Evolutionary conservation across 23 tunicate species (phyloP), one percentile per base, ranked within the genome.

Genomic region (Trididemnum nubilum): DNA sequence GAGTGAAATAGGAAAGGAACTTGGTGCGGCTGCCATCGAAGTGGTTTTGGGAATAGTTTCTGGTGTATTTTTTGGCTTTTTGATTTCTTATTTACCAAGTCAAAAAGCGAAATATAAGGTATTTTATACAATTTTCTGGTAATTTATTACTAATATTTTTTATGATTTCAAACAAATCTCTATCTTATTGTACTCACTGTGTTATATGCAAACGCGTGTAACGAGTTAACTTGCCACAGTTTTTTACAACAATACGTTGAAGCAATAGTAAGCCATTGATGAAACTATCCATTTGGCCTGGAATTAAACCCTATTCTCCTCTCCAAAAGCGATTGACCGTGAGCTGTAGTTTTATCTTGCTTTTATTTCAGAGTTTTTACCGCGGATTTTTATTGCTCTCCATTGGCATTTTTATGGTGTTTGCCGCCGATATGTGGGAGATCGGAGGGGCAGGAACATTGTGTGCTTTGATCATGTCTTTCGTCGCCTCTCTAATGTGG

Each of bases 31-130:
- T 21, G 36, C 81, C 18, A 51, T 90, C 1, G 86, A 90, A 80
- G 83, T 90, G 0, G 81, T 85, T 7, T 78, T 90, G 27, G 96
- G 96, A 36, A 57, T 82, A 15, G 7, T 73, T 0, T 72, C 82
- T 19, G 96, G 96, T 15, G 51, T 90, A 24, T 82, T 90, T 26
- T 82, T 79, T 51, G 96, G 96, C 31, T 60, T 80, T 1, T 36
- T 90, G 0, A 81, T 90, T 12, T 76, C 84, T 26, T 74, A 85
- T 44, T 25, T 90, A 9, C 96, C 96, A 33, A 40, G 52, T 27
- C 72, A 49, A 39, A 79, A 90, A 39, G 85, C 85, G 96, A 73
- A 70, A 81, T 80, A 80, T 72, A 90, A 85, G 86, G 96, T 90
- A 76, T 30, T 28, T 21, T 18, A 49, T 18, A 49, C 12, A 49